phyloP scores from a whole-genome alignment of 1,140 invertebrate species.

The Augochlora pura region DNA sequence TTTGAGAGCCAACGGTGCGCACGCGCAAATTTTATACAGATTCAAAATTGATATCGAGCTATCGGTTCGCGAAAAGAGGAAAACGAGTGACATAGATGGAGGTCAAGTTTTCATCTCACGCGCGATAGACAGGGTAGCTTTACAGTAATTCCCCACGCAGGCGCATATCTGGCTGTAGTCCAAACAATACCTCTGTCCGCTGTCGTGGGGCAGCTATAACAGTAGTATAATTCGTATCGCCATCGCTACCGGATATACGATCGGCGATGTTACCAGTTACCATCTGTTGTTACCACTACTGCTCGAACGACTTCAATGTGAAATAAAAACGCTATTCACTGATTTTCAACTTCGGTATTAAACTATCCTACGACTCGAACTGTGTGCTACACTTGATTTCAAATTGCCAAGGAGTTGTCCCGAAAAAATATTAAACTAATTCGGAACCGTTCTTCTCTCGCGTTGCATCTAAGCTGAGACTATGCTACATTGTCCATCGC shows the following conservation, averaged over 20 bases:
- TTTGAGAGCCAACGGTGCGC: neutral
- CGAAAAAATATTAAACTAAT: neutral
- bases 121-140: slow-evolving; percentile 59
- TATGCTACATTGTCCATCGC: slow-evolving; percentile 33
- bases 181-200: slow-evolving; percentile 72
- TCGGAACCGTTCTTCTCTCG: neutral
- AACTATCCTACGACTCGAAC: neutral
- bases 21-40: slow-evolving; percentile 19
- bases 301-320: neutral
- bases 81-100: slow-evolving; percentile 13
- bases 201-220: slow-evolving; percentile 58
- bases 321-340: neutral
- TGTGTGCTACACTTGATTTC: neutral
- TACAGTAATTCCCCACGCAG: slow-evolving; percentile 70
- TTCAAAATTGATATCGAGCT: slow-evolving; percentile 46
- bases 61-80: slow-evolving; percentile 22
- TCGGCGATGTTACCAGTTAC: slow-evolving; percentile 28
- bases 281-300: neutral
- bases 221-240: slow-evolving; percentile 69
- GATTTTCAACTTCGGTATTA: too few relatives aligned
- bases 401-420: neutral
- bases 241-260: slow-evolving; percentile 38
- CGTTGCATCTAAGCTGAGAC: slow-evolving; percentile 1
- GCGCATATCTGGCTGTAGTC: slow-evolving; percentile 77
- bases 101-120: slow-evolving; percentile 42